phyloP scores from a whole-genome alignment of 2,113 vertebrate genomes.

The Podarcis cretensis region DNA sequence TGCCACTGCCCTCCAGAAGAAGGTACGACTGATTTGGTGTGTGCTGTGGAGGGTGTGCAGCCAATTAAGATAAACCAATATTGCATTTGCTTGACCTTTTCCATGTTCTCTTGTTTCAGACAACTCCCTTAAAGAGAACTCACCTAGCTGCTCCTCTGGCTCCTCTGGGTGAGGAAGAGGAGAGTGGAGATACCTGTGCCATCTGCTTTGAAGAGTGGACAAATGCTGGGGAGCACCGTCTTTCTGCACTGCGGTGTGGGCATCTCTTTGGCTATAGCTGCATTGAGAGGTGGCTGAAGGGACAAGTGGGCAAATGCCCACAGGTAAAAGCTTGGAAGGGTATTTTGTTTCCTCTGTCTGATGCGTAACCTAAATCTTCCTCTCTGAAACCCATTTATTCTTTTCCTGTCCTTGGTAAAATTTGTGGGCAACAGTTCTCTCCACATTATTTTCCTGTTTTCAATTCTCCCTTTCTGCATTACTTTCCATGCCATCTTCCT shows the following conservation, averaged over 20 bases:
- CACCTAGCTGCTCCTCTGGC: not conserved
- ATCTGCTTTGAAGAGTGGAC: constrained; percentile 98
- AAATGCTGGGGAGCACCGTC: constrained; percentile 88
- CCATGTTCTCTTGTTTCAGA: constrained; percentile 11
- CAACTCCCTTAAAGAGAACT: constrained; percentile 41
- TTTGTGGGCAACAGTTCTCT: not conserved
- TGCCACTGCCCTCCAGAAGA: constrained; percentile 35
- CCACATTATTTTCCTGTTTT: not conserved
- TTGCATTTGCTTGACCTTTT: constrained; percentile 1
- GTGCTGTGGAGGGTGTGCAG: not conserved
- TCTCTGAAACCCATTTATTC: not conserved
- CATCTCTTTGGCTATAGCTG: constrained; percentile 94
- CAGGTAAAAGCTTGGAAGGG: constrained; percentile 80
- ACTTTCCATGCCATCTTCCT: not conserved
- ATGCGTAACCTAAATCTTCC: not conserved
- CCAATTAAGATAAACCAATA: not conserved
- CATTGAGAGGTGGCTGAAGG: constrained; percentile 91
- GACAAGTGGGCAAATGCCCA: constrained; percentile 89
- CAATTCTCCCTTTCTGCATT: too few relatives aligned
- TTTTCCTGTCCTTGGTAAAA: not conserved
- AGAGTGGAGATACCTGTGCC: constrained; percentile 88
- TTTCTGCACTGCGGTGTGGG: constrained; percentile 90
- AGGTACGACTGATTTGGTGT: constrained; percentile 58
- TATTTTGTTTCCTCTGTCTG: too few relatives aligned
- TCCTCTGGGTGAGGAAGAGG: constrained; percentile 72